These are phyloP conservation scores for Papilio helenus DNA, from an alignment of 1,140 invertebrate species.

Conservation along the genomic window DNA sequence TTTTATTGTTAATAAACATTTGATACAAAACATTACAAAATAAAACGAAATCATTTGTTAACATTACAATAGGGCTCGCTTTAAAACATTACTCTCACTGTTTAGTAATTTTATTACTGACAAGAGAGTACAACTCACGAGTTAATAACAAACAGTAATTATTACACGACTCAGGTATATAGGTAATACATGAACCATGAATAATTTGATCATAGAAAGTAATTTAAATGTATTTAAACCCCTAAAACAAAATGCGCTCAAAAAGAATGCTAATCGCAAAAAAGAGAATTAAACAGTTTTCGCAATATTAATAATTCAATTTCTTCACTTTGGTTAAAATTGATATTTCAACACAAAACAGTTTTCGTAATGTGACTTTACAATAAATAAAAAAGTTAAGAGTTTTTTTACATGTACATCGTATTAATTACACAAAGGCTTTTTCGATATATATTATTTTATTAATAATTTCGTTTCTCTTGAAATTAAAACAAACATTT, in stretches of 20 bases:
- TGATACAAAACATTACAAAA: slow-evolving; percentile 72
- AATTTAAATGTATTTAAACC: slow-evolving; percentile 38
- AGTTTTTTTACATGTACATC: background rate
- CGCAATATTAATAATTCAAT: background rate
- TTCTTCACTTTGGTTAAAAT: background rate
- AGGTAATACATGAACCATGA: slow-evolving; percentile 55
- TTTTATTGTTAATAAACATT: slow-evolving; percentile 81
- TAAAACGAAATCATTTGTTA: slow-evolving; percentile 66
- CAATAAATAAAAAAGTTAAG: background rate
- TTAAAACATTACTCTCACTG: slow-evolving; percentile 54
- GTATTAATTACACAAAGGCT: background rate
- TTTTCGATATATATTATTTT: background rate
- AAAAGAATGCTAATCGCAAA: slow-evolving; percentile 37
- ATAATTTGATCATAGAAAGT: slow-evolving; percentile 47
- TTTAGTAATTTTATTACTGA: slow-evolving; percentile 73
- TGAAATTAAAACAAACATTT: background rate
- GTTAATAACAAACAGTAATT: slow-evolving; percentile 48
- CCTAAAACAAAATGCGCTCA: slow-evolving; percentile 49
- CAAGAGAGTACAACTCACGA: slow-evolving; percentile 59
- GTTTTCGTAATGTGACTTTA: background rate
- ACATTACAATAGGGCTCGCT: slow-evolving; percentile 43
- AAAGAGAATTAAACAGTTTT: background rate
- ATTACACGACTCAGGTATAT: slow-evolving; percentile 63
- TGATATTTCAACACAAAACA: background rate
- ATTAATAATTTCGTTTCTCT: background rate